phyloP scores from a whole-genome alignment of 1,140 invertebrate genomes.

The Phocides pigmalion region DNA sequence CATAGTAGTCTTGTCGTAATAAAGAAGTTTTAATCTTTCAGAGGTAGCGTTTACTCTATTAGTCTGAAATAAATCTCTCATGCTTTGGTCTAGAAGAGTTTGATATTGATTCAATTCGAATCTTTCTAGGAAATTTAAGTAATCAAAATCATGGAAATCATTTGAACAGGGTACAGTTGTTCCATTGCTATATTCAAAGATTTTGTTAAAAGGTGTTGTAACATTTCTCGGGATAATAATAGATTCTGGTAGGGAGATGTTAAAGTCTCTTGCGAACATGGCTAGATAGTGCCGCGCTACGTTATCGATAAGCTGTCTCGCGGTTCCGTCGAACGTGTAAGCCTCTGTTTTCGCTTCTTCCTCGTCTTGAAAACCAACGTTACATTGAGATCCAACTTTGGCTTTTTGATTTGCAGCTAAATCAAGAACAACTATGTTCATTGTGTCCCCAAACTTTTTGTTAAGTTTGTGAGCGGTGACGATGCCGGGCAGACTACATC shows the following conservation, averaged over 20 bases:
- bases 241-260: slow-evolving; percentile 58
- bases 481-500: slow-evolving; percentile 73
- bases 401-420: slow-evolving; percentile 35
- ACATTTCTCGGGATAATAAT: slow-evolving; percentile 49
- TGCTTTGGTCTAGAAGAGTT: slow-evolving; percentile 55
- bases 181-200: slow-evolving; percentile 68
- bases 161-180: slow-evolving; percentile 47
- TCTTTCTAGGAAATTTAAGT: slow-evolving; percentile 60
- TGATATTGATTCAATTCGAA: slow-evolving; percentile 76
- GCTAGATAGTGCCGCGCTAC: slow-evolving; percentile 56
- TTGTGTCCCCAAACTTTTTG: slow-evolving; percentile 67
- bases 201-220: slow-evolving; percentile 50
- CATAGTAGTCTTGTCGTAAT: slow-evolving; percentile 73
- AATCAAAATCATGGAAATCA: slow-evolving; percentile 66
- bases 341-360: slow-evolving; percentile 40
- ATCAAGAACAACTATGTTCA: slow-evolving; percentile 72
- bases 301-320: slow-evolving; percentile 47
- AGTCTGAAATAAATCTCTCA: slow-evolving; percentile 62
- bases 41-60: slow-evolving; percentile 36
- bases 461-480: slow-evolving; percentile 72
- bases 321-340: slow-evolving; percentile 36
- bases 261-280: slow-evolving; percentile 62
- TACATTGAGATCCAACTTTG: slow-evolving; percentile 46
- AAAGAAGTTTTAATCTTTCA: slow-evolving; percentile 54
- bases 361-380: slow-evolving; percentile 59